A percentile compares a stretch with the other conserved stretches of the same genome.
These are phyloP conservation scores for Mythimna lalbum DNA, from an alignment of 2,888 invertebrate genomes.

Conservation along the genomic window DNA sequence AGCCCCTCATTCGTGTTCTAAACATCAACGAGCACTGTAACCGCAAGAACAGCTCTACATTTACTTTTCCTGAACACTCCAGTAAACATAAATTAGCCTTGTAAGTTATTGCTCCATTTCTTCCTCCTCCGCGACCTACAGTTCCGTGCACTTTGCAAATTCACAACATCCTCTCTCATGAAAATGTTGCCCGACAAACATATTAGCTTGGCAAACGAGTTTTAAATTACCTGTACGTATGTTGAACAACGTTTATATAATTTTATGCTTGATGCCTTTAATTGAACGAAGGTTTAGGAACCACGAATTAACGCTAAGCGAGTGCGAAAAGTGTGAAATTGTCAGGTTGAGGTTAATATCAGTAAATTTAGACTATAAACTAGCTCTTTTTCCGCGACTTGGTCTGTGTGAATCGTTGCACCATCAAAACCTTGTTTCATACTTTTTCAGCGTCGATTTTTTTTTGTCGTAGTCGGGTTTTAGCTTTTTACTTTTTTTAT, in stretches of 20 bases:
- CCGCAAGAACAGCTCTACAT: neutral
- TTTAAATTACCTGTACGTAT: slow-evolving; percentile 48
- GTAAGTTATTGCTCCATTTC: slow-evolving; percentile 29
- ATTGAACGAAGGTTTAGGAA: slow-evolving; percentile 36
- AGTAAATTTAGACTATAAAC: too few relatives aligned
- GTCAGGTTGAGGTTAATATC: neutral
- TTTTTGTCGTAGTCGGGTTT: too few relatives aligned
- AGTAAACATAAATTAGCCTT: slow-evolving; percentile 5
- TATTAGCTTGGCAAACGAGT: slow-evolving; percentile 54
- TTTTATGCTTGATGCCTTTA: slow-evolving; percentile 47
- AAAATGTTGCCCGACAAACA: slow-evolving; percentile 45
- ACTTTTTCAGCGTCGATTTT: too few relatives aligned
- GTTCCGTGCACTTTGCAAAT: slow-evolving; percentile 47
- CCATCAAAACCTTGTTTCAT: too few relatives aligned
- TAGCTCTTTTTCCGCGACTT: too few relatives aligned
- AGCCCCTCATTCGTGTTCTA: too few relatives aligned
- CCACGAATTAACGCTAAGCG: slow-evolving; percentile 4
- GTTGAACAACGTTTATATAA: slow-evolving; percentile 43
- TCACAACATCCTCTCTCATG: slow-evolving; percentile 39
- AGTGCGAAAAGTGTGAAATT: slow-evolving; percentile 10
- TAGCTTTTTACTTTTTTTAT: too few relatives aligned
- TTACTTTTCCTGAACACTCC: neutral
- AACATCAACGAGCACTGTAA: too few relatives aligned
- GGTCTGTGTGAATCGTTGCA: too few relatives aligned
- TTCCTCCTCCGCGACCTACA: slow-evolving; percentile 10